Evolutionary conservation across 2,888 invertebrate genomes (phyloP).

Genomic region (Ypsolopha sequella): DNA sequence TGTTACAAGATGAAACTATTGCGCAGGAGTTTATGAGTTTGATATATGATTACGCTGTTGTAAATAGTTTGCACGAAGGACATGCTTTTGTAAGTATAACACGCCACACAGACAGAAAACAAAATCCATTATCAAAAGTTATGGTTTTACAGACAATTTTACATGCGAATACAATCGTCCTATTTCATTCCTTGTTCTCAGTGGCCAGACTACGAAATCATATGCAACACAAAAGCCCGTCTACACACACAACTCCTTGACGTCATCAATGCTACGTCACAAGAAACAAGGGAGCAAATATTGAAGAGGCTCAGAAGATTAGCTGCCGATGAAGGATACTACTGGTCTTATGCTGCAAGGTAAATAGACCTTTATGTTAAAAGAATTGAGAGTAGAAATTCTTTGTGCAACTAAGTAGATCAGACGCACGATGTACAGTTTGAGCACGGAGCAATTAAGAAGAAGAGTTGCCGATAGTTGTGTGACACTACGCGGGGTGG

Average conservation of each 20-base stretch:
- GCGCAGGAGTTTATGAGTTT: conserved; percentile 18
- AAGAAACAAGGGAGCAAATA: conserved; percentile 8
- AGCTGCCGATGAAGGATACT: conserved; percentile 24
- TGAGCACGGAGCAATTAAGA: too few relatives aligned
- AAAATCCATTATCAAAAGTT: too few relatives aligned
- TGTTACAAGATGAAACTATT: conserved; percentile 14
- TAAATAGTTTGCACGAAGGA: conserved; percentile 28
- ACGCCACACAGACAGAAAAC: too few relatives aligned
- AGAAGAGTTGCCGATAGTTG: too few relatives aligned
- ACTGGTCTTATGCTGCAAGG: conserved; percentile 29
- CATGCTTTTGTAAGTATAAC: conserved; percentile 46
- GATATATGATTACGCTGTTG: conserved; percentile 25
- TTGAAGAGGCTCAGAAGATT: conserved; percentile 6
- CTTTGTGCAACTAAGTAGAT: too few relatives aligned
- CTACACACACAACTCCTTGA: conserved; percentile 19
- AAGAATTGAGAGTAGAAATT: too few relatives aligned
- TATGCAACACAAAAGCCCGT: conserved; percentile 20
- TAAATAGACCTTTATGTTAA: background rate
- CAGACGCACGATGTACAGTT: too few relatives aligned
- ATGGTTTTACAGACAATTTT: too few relatives aligned
- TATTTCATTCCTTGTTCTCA: conserved; percentile 15
- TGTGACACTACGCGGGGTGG: too few relatives aligned
- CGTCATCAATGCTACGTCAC: conserved; percentile 14
- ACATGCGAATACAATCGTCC: too few relatives aligned
- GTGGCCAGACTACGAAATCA: conserved; percentile 33